Conservation (phyloP, 1,140 invertebrate species). For the Bombus waltoni region DNA sequence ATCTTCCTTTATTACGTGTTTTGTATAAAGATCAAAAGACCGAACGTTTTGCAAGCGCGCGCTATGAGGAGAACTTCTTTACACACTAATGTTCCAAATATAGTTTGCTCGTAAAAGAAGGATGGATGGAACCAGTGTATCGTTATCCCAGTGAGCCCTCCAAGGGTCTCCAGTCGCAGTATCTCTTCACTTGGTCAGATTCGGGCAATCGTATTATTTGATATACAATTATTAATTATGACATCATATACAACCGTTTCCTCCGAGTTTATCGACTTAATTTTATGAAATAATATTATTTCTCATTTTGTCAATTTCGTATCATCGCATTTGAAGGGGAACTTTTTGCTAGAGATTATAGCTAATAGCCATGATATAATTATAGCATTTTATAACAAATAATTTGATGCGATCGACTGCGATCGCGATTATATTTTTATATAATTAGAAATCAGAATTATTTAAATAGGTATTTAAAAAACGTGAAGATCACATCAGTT, state of each 20-base stretch:
- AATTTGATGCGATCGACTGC: background rate
- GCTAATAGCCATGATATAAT: background rate
- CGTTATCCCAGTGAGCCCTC: no score
- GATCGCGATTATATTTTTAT: background rate
- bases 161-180: no score
- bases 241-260: background rate
- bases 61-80: no score
- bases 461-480: background rate
- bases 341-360: background rate
- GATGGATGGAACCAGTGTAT: no score
- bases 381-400: background rate
- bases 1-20: no score
- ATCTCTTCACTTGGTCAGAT: background rate
- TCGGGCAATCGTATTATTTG: background rate
- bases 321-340: background rate
- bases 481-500: background rate
- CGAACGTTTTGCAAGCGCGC: no score
- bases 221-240: background rate
- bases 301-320: background rate
- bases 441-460: background rate
- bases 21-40: no score
- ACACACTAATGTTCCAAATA: no score
- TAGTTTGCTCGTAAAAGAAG: no score
- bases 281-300: background rate
- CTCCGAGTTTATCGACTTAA: background rate